Conservation (phyloP, 2,797 vertebrate genomes). For the Acropternis orthonyx region DNA sequence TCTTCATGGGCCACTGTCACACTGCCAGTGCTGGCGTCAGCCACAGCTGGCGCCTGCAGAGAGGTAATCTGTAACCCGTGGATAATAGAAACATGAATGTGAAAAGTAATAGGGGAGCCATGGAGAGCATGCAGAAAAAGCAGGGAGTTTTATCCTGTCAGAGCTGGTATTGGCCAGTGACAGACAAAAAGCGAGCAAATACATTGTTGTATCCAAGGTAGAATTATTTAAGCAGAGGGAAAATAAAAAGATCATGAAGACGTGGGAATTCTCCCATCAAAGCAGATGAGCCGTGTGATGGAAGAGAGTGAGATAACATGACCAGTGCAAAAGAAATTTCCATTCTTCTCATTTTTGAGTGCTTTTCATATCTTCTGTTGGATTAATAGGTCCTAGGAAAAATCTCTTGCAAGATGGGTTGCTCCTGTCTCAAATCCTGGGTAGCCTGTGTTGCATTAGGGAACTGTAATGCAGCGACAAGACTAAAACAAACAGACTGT, state of each 20-base stretch:
- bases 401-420: neutral
- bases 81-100: neutral
- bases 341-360: neutral
- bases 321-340: neutral
- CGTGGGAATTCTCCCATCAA: neutral
- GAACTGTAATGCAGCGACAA: neutral
- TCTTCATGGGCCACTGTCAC: neutral
- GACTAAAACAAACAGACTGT: neutral
- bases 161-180: neutral
- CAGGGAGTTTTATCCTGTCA: neutral
- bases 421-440: neutral
- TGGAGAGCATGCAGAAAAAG: neutral
- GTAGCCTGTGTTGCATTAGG: neutral
- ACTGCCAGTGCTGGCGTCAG: neutral
- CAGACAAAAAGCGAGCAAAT: neutral
- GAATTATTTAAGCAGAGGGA: neutral
- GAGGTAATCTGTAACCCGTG: neutral
- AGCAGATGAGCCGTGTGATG: neutral
- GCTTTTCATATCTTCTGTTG: neutral
- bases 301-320: neutral
- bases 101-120: neutral
- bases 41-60: neutral
- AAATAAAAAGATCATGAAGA: neutral
- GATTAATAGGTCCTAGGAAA: neutral
- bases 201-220: neutral